Base-by-base conservation (phyloP, 2,888 invertebrate genomes). In the Eutolmus rufibarbis region DNA sequence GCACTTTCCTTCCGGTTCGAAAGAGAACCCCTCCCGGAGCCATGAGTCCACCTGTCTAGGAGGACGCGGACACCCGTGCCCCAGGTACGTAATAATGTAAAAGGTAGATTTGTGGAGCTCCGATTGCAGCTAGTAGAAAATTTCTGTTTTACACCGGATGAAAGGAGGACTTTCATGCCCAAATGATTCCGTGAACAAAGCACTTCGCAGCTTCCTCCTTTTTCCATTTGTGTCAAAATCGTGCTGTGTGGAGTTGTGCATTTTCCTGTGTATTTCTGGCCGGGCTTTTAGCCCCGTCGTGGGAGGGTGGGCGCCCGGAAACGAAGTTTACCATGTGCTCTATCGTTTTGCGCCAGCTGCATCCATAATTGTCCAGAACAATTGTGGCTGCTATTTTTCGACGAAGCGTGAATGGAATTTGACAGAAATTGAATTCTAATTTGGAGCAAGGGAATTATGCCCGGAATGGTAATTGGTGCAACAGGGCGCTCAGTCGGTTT, bases 81-180 rank as follows among this genome's bases (percentile, higher is more conserved):
- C 84, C 84, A 40, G 84, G 84, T 66, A 74, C 34, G 28, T 84
- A 74, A 66, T 40, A 66, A 84, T 84, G 37, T 40, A 66, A 28
- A 37, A 84, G 84, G 16, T 40, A 31, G 51, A 40, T 34, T 37
- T 43, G 66, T 40, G 28, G 23, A 84, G 40, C 56, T 28, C 31
- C 81, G 51, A 43, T 81, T 81, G 81, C 19, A 81, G 56, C 81
- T 37, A 57, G 84, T 66, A 37, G 84, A 84, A 66, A 84, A 84
- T 66, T 84, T 74, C 84, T 74, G 74, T 74, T 84, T 84, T 84
- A 66, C 84, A 74, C 40, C 66, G 84, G 74, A 74, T 43, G 84
- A 84, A 84, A 84, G 66, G 74, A 84, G 84, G 74, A 84, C 84
- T 84, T 84, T 84, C 66, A 86, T 76, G 86, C 78, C 86, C 86